phyloP scores from a whole-genome alignment of 2,888 invertebrate species.

The Brachyopa scutellaris region DNA sequence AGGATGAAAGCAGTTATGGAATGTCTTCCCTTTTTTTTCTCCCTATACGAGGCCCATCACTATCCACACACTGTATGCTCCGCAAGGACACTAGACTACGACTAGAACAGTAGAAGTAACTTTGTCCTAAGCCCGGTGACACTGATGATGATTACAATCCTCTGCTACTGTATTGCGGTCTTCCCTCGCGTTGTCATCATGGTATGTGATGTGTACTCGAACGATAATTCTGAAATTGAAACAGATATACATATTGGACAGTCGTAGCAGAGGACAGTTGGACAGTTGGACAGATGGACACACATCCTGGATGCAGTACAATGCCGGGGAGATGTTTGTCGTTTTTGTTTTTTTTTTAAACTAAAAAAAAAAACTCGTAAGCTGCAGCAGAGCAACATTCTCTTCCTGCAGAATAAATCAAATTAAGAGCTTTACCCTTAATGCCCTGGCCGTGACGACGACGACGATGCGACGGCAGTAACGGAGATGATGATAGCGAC shows the following conservation, averaged over 20 bases:
- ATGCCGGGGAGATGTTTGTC: slow-evolving; percentile 12
- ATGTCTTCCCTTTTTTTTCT: too few species aligned
- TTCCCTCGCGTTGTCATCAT: slow-evolving; percentile 17
- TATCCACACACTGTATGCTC: too few species aligned
- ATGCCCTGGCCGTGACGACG: slow-evolving; percentile 56
- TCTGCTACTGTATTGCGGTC: slow-evolving; percentile 38
- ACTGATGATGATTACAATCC: slow-evolving; percentile 65
- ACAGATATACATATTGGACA: slow-evolving; percentile 20
- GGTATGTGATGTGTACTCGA: slow-evolving; percentile 5
- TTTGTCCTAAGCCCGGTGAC: slow-evolving; percentile 55
- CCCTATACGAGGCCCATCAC: too few species aligned
- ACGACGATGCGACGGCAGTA: background rate
- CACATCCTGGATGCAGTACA: slow-evolving; percentile 20
- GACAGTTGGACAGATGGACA: slow-evolving; percentile 13
- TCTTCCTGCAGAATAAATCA: slow-evolving; percentile 60
- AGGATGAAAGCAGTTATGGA: too few species aligned
- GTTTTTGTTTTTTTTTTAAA: slow-evolving; percentile 31
- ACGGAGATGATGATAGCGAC: slow-evolving; percentile 33
- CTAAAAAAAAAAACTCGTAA: slow-evolving; percentile 35
- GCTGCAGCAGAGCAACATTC: slow-evolving; percentile 24
- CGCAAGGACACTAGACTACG: too few species aligned
- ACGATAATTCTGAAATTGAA: slow-evolving; percentile 43
- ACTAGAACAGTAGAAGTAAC: slow-evolving; percentile 36
- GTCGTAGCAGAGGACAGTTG: too few species aligned
- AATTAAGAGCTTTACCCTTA: slow-evolving; percentile 67